A percentile compares a stretch with the other conserved stretches of the same genome.
These are phyloP conservation scores for Girardinus metallicus DNA, from an alignment of 2,797 vertebrate genomes.

Conservation along the genomic window DNA sequence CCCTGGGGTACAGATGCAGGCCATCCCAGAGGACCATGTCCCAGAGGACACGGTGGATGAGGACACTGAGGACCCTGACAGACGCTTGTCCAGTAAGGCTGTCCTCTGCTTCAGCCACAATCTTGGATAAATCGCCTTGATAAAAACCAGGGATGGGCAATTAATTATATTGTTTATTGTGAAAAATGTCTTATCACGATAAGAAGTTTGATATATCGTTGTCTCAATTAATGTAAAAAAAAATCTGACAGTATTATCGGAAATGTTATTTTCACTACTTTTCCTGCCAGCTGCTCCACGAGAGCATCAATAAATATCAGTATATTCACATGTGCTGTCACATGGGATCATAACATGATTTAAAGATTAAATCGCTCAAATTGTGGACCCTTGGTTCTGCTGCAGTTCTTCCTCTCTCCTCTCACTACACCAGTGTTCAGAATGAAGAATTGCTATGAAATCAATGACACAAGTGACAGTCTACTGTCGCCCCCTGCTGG, in stretches of 20 bases:
- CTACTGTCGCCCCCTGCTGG: too few relatives aligned
- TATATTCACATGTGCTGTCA: neutral
- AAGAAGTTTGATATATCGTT: too few relatives aligned
- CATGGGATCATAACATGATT: neutral
- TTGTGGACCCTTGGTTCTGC: neutral
- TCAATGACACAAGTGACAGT: too few relatives aligned
- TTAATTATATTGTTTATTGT: too few relatives aligned
- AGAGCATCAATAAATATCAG: too few relatives aligned
- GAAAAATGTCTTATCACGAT: too few relatives aligned
- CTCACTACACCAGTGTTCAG: too few relatives aligned
- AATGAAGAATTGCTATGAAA: too few relatives aligned
- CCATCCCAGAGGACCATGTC: constrained; percentile 89
- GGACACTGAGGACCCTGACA: constrained; percentile 91
- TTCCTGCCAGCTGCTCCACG: too few relatives aligned
- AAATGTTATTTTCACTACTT: too few relatives aligned
- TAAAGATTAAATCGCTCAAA: neutral
- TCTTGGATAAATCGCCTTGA: neutral
- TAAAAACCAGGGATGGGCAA: neutral
- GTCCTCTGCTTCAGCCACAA: neutral
- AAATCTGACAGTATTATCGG: too few relatives aligned
- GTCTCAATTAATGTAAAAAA: too few relatives aligned
- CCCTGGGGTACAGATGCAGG: constrained; percentile 93
- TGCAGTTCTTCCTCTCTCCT: neutral
- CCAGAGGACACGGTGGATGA: constrained; percentile 90
- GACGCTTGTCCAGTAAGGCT: constrained; percentile 89